Base-by-base conservation (phyloP, 2,888 invertebrate genomes). In the Unio pictorum region DNA sequence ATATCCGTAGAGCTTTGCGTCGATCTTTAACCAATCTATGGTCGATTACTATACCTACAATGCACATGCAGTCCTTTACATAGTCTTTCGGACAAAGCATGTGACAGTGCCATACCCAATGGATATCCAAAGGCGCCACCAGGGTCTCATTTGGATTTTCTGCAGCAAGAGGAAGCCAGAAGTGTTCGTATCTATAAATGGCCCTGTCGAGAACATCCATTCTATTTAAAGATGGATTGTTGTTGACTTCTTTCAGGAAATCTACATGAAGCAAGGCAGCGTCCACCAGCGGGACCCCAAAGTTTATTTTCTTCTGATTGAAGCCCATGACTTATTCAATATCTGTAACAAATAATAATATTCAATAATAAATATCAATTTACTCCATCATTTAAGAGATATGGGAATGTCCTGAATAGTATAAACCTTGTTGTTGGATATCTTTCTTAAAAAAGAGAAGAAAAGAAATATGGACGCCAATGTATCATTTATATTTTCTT, bases 91-190 rank as follows among this genome's bases (percentile, higher is more conserved):
- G 89, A 0, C 88, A 84, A 68, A 90, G 76, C 84, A 90, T 83
- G 73, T 90, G 90, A 59, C 89, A 89, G 75, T 91, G 91, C 91
- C 91, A 91, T 8, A 91, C 85, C 91, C 91, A 91, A 72, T 91
- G 90, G 20, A 91, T 89, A 76, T 91, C 91, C 55, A 91, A 72
- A 5, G 91, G 91, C 5, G 91, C 90, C 20, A 89, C 88, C 18
- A 90, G 77, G 30, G 86, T 84, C 30, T 84, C 76, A 20, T 83
- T 81, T 1, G 69, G 76, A 60, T 82, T 72, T 62, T 82, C 78
- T 15, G 87, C 88, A 66, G 89, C 89, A 71, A 91, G 82, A 4
- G 91, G 91, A 58, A 91, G 83, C 91, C 91, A 91, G 67, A 83
- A 86, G 20, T 76, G 81, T 75, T 91, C 91, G 78, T 91, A 91